A percentile compares a stretch with the other conserved stretches of the same genome.
Evolutionary conservation across 2,797 vertebrate genomes (phyloP).

Genomic region (Sebastolobus altivelis): DNA sequence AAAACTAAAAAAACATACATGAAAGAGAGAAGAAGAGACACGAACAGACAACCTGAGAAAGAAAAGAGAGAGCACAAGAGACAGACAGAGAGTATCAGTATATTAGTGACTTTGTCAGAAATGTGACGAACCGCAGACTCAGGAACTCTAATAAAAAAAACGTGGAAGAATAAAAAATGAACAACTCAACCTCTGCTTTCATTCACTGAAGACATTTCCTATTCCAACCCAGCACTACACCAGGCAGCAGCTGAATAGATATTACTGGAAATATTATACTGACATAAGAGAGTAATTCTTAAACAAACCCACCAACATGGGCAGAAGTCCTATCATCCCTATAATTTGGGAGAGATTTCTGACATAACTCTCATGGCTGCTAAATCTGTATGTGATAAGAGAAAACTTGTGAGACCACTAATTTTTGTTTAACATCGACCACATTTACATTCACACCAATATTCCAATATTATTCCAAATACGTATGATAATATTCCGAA

Average conservation of each 20-base stretch:
- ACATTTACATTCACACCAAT: background rate
- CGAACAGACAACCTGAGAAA: constrained; percentile 8
- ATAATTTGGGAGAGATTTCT: constrained; percentile 4
- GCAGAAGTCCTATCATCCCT: background rate
- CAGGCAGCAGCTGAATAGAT: background rate
- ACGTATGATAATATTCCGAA: background rate
- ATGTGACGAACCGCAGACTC: constrained; percentile 16
- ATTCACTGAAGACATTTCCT: background rate
- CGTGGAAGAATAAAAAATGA: background rate
- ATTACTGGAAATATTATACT: background rate
- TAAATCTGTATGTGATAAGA: background rate
- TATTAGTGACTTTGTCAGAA: constrained; percentile 37
- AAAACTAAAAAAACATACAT: background rate
- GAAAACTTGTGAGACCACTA: background rate
- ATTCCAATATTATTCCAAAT: background rate
- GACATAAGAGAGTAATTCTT: background rate
- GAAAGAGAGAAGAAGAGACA: constrained; percentile 12
- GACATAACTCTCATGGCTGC: background rate
- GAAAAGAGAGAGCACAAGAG: background rate
- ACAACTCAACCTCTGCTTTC: background rate
- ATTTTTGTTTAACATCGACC: background rate
- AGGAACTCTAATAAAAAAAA: constrained; percentile 11
- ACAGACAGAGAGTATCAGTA: background rate
- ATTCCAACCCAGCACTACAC: background rate
- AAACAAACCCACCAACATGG: background rate